Conservation (phyloP, 2,797 vertebrate species). For the Typhlichthys eigenmanni region DNA sequence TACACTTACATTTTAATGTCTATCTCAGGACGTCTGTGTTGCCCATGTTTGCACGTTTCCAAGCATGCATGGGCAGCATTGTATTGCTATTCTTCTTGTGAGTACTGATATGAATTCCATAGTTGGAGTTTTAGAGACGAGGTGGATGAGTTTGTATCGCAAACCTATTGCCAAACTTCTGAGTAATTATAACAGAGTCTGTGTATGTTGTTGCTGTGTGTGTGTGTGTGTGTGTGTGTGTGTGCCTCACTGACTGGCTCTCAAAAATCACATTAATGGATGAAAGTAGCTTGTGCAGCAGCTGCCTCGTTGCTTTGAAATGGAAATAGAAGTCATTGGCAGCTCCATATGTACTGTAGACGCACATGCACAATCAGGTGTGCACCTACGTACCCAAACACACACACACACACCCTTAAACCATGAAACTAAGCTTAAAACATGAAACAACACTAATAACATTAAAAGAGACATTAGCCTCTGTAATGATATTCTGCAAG, state of each 20-base stretch:
- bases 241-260: slow-evolving; percentile 57
- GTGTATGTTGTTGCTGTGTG: slow-evolving; percentile 39
- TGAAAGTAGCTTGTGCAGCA: slow-evolving; percentile 75
- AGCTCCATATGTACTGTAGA: slow-evolving; percentile 62
- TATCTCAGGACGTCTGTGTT: too few species aligned
- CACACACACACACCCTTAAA: slow-evolving; percentile 54
- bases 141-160: too few species aligned
- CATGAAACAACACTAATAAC: slow-evolving; percentile 73
- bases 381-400: background rate
- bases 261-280: slow-evolving; percentile 76
- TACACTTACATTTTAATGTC: slow-evolving; percentile 5
- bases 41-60: too few species aligned
- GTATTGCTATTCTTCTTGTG: too few species aligned
- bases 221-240: background rate
- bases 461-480: slow-evolving; percentile 73
- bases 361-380: slow-evolving; percentile 3
- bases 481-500: slow-evolving; percentile 73
- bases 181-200: slow-evolving; percentile 61
- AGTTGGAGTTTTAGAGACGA: too few species aligned
- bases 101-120: too few species aligned
- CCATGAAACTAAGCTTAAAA: slow-evolving; percentile 64
- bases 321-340: slow-evolving; percentile 73
- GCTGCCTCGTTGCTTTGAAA: slow-evolving; percentile 76
- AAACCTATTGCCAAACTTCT: slow-evolving; percentile 25
- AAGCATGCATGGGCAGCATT: too few species aligned